phyloP scores from a whole-genome alignment of 1,140 invertebrate species.

The Drosophila subpulchrella region DNA sequence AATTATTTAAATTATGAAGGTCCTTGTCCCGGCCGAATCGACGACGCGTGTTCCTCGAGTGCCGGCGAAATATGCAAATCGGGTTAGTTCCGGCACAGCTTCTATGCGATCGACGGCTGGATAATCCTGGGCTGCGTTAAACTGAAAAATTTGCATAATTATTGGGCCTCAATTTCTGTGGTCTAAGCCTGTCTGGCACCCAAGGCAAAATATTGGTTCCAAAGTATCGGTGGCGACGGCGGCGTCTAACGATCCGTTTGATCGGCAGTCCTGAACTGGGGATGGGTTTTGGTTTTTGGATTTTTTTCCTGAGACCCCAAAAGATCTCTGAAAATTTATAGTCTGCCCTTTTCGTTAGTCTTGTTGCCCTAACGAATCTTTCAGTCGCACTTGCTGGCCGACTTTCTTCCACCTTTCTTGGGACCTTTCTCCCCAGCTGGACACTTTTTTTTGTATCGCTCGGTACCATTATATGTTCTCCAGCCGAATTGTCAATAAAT shows the following conservation, averaged over 20 bases:
- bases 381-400: slow-evolving; percentile 45
- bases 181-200: slow-evolving; percentile 57
- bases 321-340: slow-evolving; percentile 60
- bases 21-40: slow-evolving; percentile 32
- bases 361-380: slow-evolving; percentile 45
- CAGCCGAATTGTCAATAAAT: slow-evolving; percentile 71
- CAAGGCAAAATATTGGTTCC: slow-evolving; percentile 40
- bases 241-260: slow-evolving; percentile 78
- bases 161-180: slow-evolving; percentile 57
- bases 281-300: slow-evolving; percentile 2
- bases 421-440: slow-evolving; percentile 72
- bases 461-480: slow-evolving; percentile 30
- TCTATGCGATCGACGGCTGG: slow-evolving; percentile 64
- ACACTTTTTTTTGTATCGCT: slow-evolving; percentile 65
- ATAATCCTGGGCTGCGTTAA: slow-evolving; percentile 65
- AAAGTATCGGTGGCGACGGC: slow-evolving; percentile 50
- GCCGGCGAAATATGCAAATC: slow-evolving; percentile 70
- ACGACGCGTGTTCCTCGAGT: slow-evolving; percentile 76
- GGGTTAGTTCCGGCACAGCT: slow-evolving; percentile 76
- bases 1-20: slow-evolving; percentile 84
- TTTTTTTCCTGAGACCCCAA: slow-evolving; percentile 7
- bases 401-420: slow-evolving; percentile 43
- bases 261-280: slow-evolving; percentile 50
- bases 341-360: slow-evolving; percentile 47
- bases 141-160: slow-evolving; percentile 74